phyloP scores from a whole-genome alignment of 2,888 invertebrate genomes.

The Cephus nigrinus region DNA sequence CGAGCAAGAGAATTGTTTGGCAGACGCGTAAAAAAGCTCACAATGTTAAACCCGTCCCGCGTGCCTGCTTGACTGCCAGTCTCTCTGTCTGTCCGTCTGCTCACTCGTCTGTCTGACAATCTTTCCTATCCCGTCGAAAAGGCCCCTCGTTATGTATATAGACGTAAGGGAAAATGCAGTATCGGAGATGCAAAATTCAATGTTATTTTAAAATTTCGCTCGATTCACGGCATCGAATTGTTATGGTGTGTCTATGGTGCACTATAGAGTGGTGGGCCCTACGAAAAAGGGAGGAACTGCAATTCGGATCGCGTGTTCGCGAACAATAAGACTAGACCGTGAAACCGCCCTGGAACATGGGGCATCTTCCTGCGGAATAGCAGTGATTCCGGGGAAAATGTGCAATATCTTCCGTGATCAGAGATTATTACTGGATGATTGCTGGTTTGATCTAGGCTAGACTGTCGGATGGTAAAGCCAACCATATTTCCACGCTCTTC shows the following conservation, averaged over 20 bases:
- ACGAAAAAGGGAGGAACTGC: not conserved
- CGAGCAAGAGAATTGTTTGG: slow-evolving; percentile 44
- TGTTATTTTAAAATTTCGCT: not conserved
- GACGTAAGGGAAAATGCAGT: not conserved
- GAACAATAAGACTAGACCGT: slow-evolving; percentile 56
- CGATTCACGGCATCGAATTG: not conserved
- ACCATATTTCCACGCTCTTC: slow-evolving; percentile 2
- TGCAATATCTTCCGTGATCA: slow-evolving; percentile 65
- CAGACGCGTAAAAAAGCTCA: slow-evolving; percentile 61
- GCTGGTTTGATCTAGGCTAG: slow-evolving; percentile 59
- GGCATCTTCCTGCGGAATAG: slow-evolving; percentile 47
- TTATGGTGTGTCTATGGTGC: not conserved
- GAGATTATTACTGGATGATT: slow-evolving; percentile 62
- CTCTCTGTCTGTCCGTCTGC: slow-evolving; percentile 9
- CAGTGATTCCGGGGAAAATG: slow-evolving; percentile 62
- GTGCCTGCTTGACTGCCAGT: not conserved
- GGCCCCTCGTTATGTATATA: not conserved
- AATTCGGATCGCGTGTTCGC: slow-evolving; percentile 57
- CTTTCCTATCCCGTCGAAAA: not conserved
- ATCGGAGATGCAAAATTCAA: not conserved
- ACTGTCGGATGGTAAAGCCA: slow-evolving; percentile 32
- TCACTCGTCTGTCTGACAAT: not conserved
- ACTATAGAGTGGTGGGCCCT: not conserved
- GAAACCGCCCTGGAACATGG: slow-evolving; percentile 37
- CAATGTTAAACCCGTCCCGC: slow-evolving; percentile 44